These are phyloP conservation scores for Aphelinus certus DNA, from an alignment of 1,140 invertebrate species.

Conservation along the genomic window DNA sequence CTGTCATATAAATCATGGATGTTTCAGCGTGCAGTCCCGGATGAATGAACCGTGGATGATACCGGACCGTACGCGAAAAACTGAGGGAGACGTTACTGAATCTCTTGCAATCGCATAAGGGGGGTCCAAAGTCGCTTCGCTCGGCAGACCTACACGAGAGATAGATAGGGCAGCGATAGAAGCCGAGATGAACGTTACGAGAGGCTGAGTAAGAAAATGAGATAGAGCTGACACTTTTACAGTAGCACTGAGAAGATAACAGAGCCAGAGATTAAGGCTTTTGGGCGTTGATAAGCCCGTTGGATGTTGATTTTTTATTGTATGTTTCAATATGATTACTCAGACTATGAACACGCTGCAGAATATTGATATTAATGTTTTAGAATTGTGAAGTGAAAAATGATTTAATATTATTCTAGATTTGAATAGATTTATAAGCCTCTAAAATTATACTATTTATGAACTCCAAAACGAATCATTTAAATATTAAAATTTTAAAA, in stretches of 20 bases:
- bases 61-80: neutral
- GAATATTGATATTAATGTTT: too few species aligned
- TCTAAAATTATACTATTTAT: too few species aligned
- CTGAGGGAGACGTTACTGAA: neutral
- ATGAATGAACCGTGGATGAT: slow-evolving; percentile 21
- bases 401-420: too few species aligned
- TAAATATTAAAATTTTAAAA: too few species aligned
- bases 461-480: too few species aligned
- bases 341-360: too few species aligned
- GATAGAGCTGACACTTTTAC: slow-evolving; percentile 10
- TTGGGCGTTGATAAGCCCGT: slow-evolving; percentile 20
- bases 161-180: too few species aligned
- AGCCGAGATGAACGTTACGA: neutral
- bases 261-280: slow-evolving; percentile 37
- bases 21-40: slow-evolving; percentile 6
- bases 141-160: slow-evolving; percentile 40
- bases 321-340: neutral
- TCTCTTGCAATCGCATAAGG: neutral
- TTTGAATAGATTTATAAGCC: too few species aligned
- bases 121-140: slow-evolving; percentile 12
- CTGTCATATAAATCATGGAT: slow-evolving; percentile 30
- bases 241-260: slow-evolving; percentile 3
- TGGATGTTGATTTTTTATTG: slow-evolving; percentile 16
- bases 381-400: too few species aligned
- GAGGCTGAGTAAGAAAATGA: neutral